A percentile compares a stretch with the other conserved stretches of the same genome.
Evolutionary conservation across 2,113 vertebrate species (phyloP).

Genomic region (Scolopax mira): DNA sequence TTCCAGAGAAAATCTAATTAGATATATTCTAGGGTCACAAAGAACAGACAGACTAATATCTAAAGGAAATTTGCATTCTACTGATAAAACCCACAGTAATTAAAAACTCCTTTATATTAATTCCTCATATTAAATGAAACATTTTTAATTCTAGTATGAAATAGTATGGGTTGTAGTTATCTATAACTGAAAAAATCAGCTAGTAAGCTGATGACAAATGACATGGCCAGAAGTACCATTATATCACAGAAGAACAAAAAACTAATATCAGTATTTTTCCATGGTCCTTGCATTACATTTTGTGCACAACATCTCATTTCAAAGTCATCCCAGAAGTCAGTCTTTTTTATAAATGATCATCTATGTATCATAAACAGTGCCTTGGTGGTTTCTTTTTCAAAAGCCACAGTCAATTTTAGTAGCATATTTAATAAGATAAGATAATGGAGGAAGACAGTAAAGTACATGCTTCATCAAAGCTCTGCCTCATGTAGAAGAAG

Average conservation of each 20-base stretch:
- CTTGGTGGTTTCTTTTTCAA: constrained; percentile 4
- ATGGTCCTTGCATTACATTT: not conserved
- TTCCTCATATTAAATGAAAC: constrained; percentile 5
- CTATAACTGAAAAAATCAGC: not conserved
- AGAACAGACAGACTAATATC: constrained; percentile 47
- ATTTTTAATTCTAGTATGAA: constrained; percentile 40
- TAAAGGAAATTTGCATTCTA: constrained; percentile 54
- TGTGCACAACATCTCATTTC: not conserved
- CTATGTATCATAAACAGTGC: not conserved
- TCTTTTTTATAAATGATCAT: not conserved
- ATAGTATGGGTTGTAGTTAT: constrained; percentile 1
- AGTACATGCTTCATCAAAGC: constrained; percentile 17
- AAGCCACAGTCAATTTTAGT: constrained; percentile 25
- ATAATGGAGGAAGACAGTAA: constrained; percentile 23
- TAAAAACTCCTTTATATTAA: constrained; percentile 42
- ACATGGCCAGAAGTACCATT: not conserved
- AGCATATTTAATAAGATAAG: constrained; percentile 1
- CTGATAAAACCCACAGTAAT: constrained; percentile 50
- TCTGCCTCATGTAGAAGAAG: not conserved
- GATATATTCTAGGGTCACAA: constrained; percentile 46
- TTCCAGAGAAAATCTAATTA: constrained; percentile 71
- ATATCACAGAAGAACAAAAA: not conserved
- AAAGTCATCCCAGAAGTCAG: not conserved
- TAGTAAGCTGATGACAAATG: not conserved
- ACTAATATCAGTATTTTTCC: not conserved